phyloP scores from a whole-genome alignment of 2,888 invertebrate species.

The Watsonalla cultraria region DNA sequence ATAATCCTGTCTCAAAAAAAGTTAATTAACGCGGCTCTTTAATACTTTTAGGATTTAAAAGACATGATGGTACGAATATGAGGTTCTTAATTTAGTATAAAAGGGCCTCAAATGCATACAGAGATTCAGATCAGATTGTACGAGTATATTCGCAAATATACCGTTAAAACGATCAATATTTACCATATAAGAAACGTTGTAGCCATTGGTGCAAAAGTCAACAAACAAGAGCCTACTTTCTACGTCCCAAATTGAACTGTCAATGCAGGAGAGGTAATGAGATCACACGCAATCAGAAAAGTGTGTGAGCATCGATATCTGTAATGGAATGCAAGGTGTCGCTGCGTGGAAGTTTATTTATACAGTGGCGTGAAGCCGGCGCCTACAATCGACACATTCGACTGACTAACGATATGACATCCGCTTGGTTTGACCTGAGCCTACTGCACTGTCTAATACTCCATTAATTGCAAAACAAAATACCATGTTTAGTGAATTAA shows the following conservation, averaged over 20 bases:
- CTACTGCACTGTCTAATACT: slow-evolving; percentile 30
- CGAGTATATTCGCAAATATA: not conserved
- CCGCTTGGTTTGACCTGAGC: slow-evolving; percentile 18
- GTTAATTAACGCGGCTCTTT: not conserved
- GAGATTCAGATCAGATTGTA: not conserved
- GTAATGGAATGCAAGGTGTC: slow-evolving; percentile 9
- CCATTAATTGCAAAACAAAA: slow-evolving; percentile 26
- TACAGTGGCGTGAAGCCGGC: slow-evolving; percentile 11
- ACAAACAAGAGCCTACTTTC: slow-evolving; percentile 48
- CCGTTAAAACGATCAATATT: slow-evolving; percentile 25
- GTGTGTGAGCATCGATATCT: slow-evolving; percentile 24
- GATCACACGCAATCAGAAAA: slow-evolving; percentile 20
- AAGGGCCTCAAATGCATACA: slow-evolving; percentile 10
- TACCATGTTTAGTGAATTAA: slow-evolving; percentile 7
- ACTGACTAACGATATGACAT: slow-evolving; percentile 22
- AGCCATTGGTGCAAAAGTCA: slow-evolving; percentile 30
- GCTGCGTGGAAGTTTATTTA: slow-evolving; percentile 7
- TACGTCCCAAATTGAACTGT: slow-evolving; percentile 42
- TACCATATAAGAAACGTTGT: slow-evolving; percentile 12
- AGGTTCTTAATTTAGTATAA: slow-evolving; percentile 9
- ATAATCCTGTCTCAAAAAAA: slow-evolving; percentile 40
- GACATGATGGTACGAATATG: not conserved
- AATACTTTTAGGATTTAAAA: slow-evolving; percentile 1
- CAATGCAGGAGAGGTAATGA: slow-evolving; percentile 23
- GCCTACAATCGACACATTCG: slow-evolving; percentile 7